Conservation (phyloP, 2,888 invertebrate species). For the Ennomos fuscantarius region DNA sequence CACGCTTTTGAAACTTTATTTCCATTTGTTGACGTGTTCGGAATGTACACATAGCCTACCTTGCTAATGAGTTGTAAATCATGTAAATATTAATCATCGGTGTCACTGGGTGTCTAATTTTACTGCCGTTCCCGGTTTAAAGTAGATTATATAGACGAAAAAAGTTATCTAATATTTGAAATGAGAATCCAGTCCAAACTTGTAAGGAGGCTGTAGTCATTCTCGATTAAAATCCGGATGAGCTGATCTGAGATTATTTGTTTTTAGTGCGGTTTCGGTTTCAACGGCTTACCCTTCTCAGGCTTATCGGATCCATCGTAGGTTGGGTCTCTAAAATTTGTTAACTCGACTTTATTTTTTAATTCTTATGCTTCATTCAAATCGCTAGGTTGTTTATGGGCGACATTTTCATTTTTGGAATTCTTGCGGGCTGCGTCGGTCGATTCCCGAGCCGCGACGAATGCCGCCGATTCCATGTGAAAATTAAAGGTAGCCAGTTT, state of each 20-base stretch:
- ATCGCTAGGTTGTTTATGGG: constrained; percentile 83
- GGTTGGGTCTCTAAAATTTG: constrained; percentile 74
- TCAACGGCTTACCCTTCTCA: constrained; percentile 77
- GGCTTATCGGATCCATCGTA: constrained; percentile 75
- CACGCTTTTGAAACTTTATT: constrained; percentile 47
- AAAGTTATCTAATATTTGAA: constrained; percentile 48
- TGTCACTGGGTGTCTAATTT: constrained; percentile 58
- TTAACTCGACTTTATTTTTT: constrained; percentile 74
- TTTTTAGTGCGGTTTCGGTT: constrained; percentile 77
- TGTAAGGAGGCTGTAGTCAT: constrained; percentile 60
- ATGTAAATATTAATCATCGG: constrained; percentile 61
- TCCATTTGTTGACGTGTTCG: constrained; percentile 58
- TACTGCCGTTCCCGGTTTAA: constrained; percentile 63
- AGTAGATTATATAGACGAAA: constrained; percentile 66
- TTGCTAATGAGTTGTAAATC: constrained; percentile 55
- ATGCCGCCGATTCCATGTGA: constrained; percentile 78
- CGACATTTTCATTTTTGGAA: constrained; percentile 83
- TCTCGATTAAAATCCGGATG: constrained; percentile 66
- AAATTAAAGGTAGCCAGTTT: constrained; percentile 72
- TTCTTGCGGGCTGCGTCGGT: constrained; percentile 57
- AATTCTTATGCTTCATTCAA: constrained; percentile 79
- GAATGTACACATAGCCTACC: constrained; percentile 51
- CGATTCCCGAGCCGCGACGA: constrained; percentile 56
- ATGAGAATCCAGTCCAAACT: constrained; percentile 74
- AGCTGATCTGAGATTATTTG: constrained; percentile 71